phyloP scores from a whole-genome alignment of 2,888 invertebrate species.

The Strigamia transsilvanica region DNA sequence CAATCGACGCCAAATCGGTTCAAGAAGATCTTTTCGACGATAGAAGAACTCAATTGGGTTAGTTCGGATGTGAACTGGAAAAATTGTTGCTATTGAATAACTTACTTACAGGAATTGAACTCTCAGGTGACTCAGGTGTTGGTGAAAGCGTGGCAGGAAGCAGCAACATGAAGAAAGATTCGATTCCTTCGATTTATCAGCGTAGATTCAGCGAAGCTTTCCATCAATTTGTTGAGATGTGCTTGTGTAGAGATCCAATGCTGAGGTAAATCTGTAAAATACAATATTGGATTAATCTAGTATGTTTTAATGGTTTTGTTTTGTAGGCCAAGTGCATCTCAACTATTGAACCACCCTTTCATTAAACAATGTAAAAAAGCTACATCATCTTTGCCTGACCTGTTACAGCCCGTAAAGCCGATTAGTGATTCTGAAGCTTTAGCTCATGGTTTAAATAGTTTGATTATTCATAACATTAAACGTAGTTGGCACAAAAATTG shows the following conservation, averaged over 20 bases:
- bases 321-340: slow-evolving; percentile 71
- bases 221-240: slow-evolving; percentile 78
- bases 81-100: not conserved
- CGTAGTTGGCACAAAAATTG: not conserved
- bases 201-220: slow-evolving; percentile 78
- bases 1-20: slow-evolving; percentile 60
- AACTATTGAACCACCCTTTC: slow-evolving; percentile 77
- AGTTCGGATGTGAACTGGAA: not conserved
- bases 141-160: slow-evolving; percentile 67
- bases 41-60: slow-evolving; percentile 25
- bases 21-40: slow-evolving; percentile 52
- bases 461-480: not conserved
- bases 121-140: slow-evolving; percentile 66
- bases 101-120: slow-evolving; percentile 2
- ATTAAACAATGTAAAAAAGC: slow-evolving; percentile 77
- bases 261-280: slow-evolving; percentile 65
- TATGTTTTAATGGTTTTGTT: not conserved
- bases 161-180: slow-evolving; percentile 59
- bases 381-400: slow-evolving; percentile 69
- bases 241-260: slow-evolving; percentile 75
- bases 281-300: not conserved
- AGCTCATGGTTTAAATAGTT: slow-evolving; percentile 15
- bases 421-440: slow-evolving; percentile 24
- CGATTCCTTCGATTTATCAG: slow-evolving; percentile 60
- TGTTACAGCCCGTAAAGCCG: slow-evolving; percentile 75